Percentiles rank a stretch among this genome's conserved stretches.
phyloP scores from a whole-genome alignment of 2,888 invertebrate species.

The Willowsia nigromaculata region DNA sequence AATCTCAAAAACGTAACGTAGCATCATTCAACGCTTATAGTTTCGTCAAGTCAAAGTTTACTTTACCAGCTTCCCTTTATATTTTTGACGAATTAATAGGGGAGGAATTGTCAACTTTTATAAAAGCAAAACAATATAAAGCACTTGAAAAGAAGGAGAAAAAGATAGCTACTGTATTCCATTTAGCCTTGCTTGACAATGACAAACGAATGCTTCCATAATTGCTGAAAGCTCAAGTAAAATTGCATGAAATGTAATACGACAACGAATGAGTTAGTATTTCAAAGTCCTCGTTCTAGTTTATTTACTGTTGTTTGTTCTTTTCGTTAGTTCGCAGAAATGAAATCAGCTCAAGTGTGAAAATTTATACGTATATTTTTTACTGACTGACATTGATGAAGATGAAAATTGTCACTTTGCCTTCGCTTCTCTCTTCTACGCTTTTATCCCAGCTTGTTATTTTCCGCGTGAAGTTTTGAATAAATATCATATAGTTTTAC shows the following conservation, averaged over 20 bases:
- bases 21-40: too few species aligned
- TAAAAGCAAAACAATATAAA: conserved; percentile 1
- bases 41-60: too few species aligned
- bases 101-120: background rate
- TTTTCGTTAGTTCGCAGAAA: background rate
- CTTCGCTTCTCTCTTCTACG: background rate
- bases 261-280: background rate
- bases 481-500: background rate
- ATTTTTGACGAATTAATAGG: background rate
- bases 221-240: conserved; percentile 7
- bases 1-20: too few species aligned
- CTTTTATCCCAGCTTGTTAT: background rate
- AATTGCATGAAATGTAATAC: background rate
- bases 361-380: background rate
- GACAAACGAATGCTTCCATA: background rate
- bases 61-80: background rate
- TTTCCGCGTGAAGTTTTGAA: background rate
- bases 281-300: background rate
- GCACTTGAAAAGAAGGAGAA: background rate
- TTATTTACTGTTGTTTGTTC: background rate
- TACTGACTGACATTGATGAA: conserved; percentile 45
- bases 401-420: conserved; percentile 22
- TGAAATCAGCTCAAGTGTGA: conserved; percentile 39
- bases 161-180: background rate
- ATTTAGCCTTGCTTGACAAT: background rate